Percentiles rank a stretch among this genome's conserved stretches.
These are phyloP conservation scores for Mormyrus lacerda DNA, from an alignment of 2,113 vertebrate genomes.

Conservation along the genomic window DNA sequence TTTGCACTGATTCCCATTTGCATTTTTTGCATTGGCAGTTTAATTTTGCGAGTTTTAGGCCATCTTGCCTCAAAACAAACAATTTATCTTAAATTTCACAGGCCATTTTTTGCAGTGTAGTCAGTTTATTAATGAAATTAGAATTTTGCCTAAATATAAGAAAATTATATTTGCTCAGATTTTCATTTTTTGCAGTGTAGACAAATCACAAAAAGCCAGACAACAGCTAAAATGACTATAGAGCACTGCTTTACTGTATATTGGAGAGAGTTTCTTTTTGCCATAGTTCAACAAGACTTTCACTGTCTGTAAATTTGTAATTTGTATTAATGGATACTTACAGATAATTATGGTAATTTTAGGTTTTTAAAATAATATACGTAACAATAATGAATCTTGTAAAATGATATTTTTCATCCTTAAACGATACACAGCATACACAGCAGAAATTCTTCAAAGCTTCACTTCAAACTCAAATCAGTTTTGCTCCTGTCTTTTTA, in stretches of 20 bases:
- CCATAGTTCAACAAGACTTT: neutral
- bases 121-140: too few relatives aligned
- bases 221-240: neutral
- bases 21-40: too few relatives aligned
- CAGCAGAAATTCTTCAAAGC: neutral
- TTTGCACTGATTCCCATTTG: too few relatives aligned
- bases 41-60: too few relatives aligned
- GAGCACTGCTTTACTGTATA: neutral
- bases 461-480: neutral
- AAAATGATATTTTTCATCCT: neutral
- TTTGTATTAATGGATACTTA: neutral
- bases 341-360: neutral
- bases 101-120: too few relatives aligned
- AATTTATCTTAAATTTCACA: too few relatives aligned
- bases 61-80: too few relatives aligned
- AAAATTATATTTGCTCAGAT: neutral
- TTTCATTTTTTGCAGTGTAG: neutral
- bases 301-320: neutral
- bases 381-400: neutral
- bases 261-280: neutral
- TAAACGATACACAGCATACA: neutral
- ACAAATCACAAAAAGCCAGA: neutral
- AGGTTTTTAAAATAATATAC: neutral
- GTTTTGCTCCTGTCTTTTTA: neutral
- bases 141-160: too few relatives aligned